Evolutionary conservation across 2,113 vertebrate species (phyloP).

Genomic region (Cranoglanis bouderius): DNA sequence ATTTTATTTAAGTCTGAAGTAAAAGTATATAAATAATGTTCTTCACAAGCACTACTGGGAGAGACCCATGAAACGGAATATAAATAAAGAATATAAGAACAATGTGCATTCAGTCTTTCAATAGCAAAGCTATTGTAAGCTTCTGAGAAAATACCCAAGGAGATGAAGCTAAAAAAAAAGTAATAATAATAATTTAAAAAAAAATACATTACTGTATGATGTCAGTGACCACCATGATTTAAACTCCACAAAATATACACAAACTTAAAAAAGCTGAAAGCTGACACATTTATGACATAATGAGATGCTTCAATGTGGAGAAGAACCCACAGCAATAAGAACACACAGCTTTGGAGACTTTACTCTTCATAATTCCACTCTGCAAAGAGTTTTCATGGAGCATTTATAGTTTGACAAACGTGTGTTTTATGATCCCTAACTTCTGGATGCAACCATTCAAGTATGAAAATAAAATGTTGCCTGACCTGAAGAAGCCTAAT

Average conservation of each 20-base stretch:
- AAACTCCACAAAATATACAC: constrained; percentile 28
- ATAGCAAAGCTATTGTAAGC: neutral
- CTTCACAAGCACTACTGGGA: neutral
- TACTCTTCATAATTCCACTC: neutral
- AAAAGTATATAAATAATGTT: neutral
- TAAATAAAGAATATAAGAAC: neutral
- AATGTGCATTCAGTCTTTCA: neutral
- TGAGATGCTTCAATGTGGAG: constrained; percentile 27
- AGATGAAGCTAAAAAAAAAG: constrained; percentile 28
- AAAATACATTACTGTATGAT: constrained; percentile 33
- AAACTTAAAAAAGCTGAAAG: constrained; percentile 34
- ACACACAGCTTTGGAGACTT: constrained; percentile 5
- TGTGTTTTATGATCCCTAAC: neutral
- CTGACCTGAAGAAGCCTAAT: neutral
- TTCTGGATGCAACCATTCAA: neutral
- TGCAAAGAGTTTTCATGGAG: constrained; percentile 9
- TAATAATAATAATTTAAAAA: neutral
- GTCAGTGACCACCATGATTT: constrained; percentile 45
- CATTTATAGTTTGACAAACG: neutral
- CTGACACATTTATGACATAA: constrained; percentile 49
- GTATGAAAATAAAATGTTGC: neutral
- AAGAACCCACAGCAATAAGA: constrained; percentile 31
- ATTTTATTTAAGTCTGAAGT: neutral
- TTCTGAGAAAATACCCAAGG: constrained; percentile 19
- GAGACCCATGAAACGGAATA: neutral